Base-by-base conservation (phyloP, 1,140 invertebrate species). In the Conus betulinus region DNA sequence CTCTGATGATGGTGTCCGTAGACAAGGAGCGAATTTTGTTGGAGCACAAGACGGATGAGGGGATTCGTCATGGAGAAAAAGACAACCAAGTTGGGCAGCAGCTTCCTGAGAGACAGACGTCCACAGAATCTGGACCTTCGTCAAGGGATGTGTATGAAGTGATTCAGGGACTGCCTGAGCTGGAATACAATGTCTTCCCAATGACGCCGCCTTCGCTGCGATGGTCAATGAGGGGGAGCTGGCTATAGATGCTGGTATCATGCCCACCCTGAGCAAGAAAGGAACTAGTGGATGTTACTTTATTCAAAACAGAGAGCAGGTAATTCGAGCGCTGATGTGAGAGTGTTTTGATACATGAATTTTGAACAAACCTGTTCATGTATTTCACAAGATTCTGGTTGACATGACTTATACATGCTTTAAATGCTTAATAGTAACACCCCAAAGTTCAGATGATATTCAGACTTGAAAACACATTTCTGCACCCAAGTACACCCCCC, bases 201-300 rank as follows among this genome's bases (percentile, higher is more conserved):
- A 91, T 71, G 93, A 93, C 96, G 97, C 98, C 3, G 96, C 97
- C 89, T 99, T 99, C 96, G 97, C 97, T 78, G 97, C 98, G 90
- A 94, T 99, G 92, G 97, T 99, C 23, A 97, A 97, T 95, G 98
- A 99, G 94, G 97, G 98, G 11, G 98, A 99, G 95, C 96, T 97
- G 90, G 99, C 99, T 51, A 99, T 99, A 93, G 98, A 99, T 93
- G 97, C 97, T 96, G 98, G 98, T 83, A 97, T 99, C 63, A 93
- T 97, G 95, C 99, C 99, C 0, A 98, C 99, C 95, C 97, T 99
- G 92, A 99, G 99, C 96, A 98, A 97, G 93, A 96, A 97, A 95
- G 99, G 99, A 25, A 99, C 98, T 57, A 99, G 98, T 96, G 99
- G 99, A 15, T 99, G 98, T 93, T 99, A 99, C 95, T 99, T 99